phyloP scores from a whole-genome alignment of 2,113 vertebrate species.

The Monopterus albus region DNA sequence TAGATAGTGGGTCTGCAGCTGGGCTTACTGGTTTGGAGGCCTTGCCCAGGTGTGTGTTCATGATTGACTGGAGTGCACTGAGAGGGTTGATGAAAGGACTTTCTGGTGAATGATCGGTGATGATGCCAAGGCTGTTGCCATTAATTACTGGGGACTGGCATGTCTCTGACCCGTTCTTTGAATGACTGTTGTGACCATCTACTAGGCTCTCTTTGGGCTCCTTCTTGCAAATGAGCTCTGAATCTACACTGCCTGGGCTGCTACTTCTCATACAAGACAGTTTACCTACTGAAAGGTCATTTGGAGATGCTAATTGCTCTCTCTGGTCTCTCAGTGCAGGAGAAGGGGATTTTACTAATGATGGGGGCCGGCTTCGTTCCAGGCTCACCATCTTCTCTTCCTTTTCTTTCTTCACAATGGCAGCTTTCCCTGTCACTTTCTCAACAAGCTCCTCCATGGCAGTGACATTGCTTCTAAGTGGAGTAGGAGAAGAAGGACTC shows the following conservation, averaged over 20 bases:
- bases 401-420: constrained; percentile 86
- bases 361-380: constrained; percentile 72
- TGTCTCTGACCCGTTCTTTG: constrained; percentile 87
- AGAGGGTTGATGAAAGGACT: constrained; percentile 96
- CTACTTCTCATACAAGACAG: constrained; percentile 82
- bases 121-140: constrained; percentile 93
- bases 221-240: constrained; percentile 86
- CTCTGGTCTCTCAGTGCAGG: constrained; percentile 90
- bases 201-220: constrained; percentile 86
- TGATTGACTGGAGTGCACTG: constrained; percentile 98
- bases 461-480: constrained; percentile 94
- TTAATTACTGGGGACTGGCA: constrained; percentile 92
- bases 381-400: constrained; percentile 86
- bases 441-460: constrained; percentile 99
- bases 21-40: constrained; percentile 94
- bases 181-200: constrained; percentile 81
- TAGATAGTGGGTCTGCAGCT: constrained; percentile 93
- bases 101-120: constrained; percentile 97
- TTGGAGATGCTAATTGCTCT: constrained; percentile 85
- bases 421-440: constrained; percentile 96
- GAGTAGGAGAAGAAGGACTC: constrained; percentile 90
- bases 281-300: constrained; percentile 81
- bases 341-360: constrained; percentile 84
- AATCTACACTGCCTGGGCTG: constrained; percentile 78
- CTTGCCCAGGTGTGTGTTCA: constrained; percentile 98